Evolutionary conservation across 2,797 vertebrate genomes (phyloP).

Genomic region (Danio choprae): DNA sequence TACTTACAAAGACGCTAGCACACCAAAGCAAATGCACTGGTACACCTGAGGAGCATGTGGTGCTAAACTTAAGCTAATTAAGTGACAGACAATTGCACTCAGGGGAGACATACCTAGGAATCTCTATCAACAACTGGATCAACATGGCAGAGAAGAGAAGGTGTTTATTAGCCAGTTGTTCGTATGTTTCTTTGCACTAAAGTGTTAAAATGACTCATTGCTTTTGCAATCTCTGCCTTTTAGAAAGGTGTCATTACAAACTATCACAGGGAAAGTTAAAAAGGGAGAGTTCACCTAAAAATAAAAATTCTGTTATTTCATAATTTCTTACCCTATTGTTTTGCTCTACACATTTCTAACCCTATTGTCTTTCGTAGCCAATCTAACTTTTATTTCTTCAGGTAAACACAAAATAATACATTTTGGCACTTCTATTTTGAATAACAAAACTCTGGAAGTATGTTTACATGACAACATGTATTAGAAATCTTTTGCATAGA

Average conservation of each 20-base stretch:
- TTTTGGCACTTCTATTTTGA: too few relatives aligned
- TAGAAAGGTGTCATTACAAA: constrained; percentile 46
- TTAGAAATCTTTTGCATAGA: too few relatives aligned
- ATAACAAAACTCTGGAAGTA: too few relatives aligned
- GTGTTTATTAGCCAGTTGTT: constrained; percentile 72
- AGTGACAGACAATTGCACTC: constrained; percentile 78
- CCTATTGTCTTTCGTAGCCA: background rate
- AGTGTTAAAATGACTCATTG: constrained; percentile 58
- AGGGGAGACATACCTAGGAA: constrained; percentile 72
- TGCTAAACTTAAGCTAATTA: constrained; percentile 80
- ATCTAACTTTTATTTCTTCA: background rate
- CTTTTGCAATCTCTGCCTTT: constrained; percentile 46
- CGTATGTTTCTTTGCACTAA: constrained; percentile 51
- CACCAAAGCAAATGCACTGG: constrained; percentile 49
- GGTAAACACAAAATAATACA: background rate
- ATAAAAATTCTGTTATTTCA: background rate
- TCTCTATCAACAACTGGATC: constrained; percentile 72
- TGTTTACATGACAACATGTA: too few relatives aligned
- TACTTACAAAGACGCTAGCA: constrained; percentile 60
- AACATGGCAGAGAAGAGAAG: constrained; percentile 65
- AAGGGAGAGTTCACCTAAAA: background rate
- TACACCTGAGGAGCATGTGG: constrained; percentile 74
- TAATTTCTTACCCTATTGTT: background rate
- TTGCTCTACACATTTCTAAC: background rate
- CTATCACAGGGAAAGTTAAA: constrained; percentile 27